These are phyloP conservation scores for Netelia virgata DNA, from an alignment of 2,888 invertebrate genomes.

Conservation along the genomic window DNA sequence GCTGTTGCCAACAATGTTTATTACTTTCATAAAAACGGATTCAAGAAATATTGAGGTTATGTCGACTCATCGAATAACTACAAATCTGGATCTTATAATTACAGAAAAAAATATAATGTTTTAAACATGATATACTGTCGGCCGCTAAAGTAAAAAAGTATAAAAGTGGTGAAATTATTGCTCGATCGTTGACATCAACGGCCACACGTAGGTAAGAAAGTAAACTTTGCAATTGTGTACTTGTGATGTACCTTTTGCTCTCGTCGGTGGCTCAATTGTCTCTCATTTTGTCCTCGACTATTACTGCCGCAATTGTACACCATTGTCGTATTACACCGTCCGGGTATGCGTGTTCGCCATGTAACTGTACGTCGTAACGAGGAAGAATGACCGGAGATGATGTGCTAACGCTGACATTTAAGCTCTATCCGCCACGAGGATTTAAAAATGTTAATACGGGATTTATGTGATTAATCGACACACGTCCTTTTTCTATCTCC, in stretches of 20 bases:
- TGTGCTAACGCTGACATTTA: conserved; percentile 46
- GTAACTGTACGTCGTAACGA: conserved; percentile 37
- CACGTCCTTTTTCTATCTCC: no score
- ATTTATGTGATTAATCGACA: conserved; percentile 28
- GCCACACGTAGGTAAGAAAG: not conserved
- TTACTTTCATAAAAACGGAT: no score
- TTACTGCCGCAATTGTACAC: not conserved
- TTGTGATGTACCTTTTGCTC: conserved; percentile 33
- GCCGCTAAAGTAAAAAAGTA: not conserved
- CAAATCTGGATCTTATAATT: no score
- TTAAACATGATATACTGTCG: no score
- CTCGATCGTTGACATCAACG: not conserved
- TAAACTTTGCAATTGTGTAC: not conserved
- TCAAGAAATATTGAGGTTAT: not conserved
- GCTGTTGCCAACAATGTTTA: no score
- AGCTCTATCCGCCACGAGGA: conserved; percentile 28
- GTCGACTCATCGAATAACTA: no score
- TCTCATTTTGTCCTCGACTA: conserved; percentile 25
- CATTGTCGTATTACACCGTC: conserved; percentile 35
- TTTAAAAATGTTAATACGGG: conserved; percentile 24
- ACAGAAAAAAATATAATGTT: no score
- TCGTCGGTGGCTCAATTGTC: conserved; percentile 5
- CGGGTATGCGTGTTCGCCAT: not conserved
- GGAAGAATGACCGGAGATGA: conserved; percentile 58
- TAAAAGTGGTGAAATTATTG: not conserved